These are phyloP conservation scores for Tetramorium alpestre DNA, from an alignment of 1,140 invertebrate genomes.

Conservation along the genomic window DNA sequence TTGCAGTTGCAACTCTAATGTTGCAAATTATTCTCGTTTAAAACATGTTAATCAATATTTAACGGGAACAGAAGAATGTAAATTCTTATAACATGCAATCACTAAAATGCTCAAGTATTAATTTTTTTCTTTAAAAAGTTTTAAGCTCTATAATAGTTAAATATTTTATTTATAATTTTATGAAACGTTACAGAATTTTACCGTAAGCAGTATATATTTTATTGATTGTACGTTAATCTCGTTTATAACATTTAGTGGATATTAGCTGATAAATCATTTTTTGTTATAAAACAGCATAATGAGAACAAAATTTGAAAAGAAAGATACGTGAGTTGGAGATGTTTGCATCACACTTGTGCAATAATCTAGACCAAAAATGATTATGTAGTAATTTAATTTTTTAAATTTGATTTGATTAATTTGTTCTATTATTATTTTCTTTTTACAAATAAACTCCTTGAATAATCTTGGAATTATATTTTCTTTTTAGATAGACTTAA, in stretches of 20 bases:
- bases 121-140: conserved; percentile 12
- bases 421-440: neutral
- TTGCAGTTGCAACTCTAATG: conserved; percentile 9
- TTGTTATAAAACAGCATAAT: conserved; percentile 7
- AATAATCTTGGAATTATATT: neutral
- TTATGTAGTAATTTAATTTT: conserved; percentile 27
- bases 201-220: neutral
- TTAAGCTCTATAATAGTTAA: conserved; percentile 3
- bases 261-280: neutral
- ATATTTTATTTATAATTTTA: conserved; percentile 30
- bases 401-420: conserved; percentile 34
- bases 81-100: conserved; percentile 27
- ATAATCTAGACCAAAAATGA: conserved; percentile 20
- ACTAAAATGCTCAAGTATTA: neutral
- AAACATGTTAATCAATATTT: conserved; percentile 6
- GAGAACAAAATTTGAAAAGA: neutral
- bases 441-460: neutral
- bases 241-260: conserved; percentile 7
- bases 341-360: conserved; percentile 1
- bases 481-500: neutral
- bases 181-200: neutral
- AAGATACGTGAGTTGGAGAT: neutral
- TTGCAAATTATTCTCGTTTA: conserved; percentile 21
- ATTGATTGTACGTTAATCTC: neutral
- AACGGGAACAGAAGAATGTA: neutral